Conservation (phyloP, 1,140 invertebrate species). For the Hyles euphorbiae region DNA sequence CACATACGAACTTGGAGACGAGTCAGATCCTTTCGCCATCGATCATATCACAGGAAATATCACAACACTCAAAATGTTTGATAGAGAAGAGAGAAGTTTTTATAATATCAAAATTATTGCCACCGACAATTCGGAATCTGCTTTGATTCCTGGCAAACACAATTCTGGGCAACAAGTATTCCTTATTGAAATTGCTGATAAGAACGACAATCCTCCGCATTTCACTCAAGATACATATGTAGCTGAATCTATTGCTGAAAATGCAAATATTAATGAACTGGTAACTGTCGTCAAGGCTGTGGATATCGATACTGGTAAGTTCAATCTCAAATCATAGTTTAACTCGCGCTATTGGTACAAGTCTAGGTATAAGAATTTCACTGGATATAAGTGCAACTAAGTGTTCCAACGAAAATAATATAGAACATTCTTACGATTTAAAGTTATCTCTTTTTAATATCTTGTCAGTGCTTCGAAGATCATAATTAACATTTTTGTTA, state of each 20-base stretch:
- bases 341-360: no score
- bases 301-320: slow-evolving; percentile 83
- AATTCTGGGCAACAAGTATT: slow-evolving; percentile 87
- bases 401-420: no score
- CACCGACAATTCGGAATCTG: slow-evolving; percentile 89
- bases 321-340: no score
- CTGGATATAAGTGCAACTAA: no score
- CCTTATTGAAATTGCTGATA: slow-evolving; percentile 91
- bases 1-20: slow-evolving; percentile 83
- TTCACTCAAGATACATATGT: slow-evolving; percentile 85
- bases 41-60: slow-evolving; percentile 90
- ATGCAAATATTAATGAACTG: slow-evolving; percentile 85
- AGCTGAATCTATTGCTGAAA: slow-evolving; percentile 87
- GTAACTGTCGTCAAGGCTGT: slow-evolving; percentile 89
- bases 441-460: neutral
- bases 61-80: slow-evolving; percentile 85
- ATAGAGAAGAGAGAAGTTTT: slow-evolving; percentile 85
- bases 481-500: slow-evolving; percentile 6
- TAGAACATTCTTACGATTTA: neutral
- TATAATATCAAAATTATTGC: slow-evolving; percentile 92
- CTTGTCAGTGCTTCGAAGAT: neutral
- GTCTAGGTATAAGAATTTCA: no score
- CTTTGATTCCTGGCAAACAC: slow-evolving; percentile 80
- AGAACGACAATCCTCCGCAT: slow-evolving; percentile 91
- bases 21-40: slow-evolving; percentile 84